Conservation (phyloP, 2,888 invertebrate genomes). For the Oxystoma pomonae region DNA sequence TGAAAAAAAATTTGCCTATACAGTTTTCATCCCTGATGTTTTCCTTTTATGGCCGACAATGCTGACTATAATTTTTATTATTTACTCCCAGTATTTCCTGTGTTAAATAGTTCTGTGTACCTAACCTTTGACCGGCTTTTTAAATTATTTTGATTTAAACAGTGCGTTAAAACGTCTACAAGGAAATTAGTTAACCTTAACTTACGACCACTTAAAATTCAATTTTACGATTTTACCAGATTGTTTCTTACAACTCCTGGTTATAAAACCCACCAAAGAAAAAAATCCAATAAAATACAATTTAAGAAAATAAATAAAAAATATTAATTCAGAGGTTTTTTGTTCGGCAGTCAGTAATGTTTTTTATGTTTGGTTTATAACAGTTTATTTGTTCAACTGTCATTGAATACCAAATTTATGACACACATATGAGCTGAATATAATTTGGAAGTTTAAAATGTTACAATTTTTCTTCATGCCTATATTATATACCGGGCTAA, state of each 20-base stretch:
- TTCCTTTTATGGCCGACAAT: too few relatives aligned
- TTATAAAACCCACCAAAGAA: background rate
- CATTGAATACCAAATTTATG: background rate
- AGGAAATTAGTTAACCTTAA: background rate
- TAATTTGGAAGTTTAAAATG: background rate
- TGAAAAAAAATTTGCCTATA: too few relatives aligned
- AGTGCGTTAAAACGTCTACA: background rate
- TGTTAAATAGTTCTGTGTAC: too few relatives aligned
- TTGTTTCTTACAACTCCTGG: slow-evolving; percentile 4
- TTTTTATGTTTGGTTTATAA: slow-evolving; percentile 1
- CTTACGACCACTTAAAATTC: background rate
- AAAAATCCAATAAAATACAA: background rate
- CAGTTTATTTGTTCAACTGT: background rate
- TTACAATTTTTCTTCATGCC: background rate
- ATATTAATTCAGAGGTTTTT: background rate
- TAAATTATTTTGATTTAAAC: background rate
- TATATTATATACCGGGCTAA: too few relatives aligned
- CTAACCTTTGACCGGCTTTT: too few relatives aligned
- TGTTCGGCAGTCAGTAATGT: background rate
- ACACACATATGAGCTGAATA: background rate
- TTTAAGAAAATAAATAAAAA: background rate
- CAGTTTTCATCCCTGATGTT: too few relatives aligned
- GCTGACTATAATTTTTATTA: too few relatives aligned
- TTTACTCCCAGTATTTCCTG: too few relatives aligned
- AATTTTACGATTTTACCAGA: background rate